These are phyloP conservation scores for Molanna angustata DNA, from an alignment of 2,888 invertebrate species.

Conservation along the genomic window DNA sequence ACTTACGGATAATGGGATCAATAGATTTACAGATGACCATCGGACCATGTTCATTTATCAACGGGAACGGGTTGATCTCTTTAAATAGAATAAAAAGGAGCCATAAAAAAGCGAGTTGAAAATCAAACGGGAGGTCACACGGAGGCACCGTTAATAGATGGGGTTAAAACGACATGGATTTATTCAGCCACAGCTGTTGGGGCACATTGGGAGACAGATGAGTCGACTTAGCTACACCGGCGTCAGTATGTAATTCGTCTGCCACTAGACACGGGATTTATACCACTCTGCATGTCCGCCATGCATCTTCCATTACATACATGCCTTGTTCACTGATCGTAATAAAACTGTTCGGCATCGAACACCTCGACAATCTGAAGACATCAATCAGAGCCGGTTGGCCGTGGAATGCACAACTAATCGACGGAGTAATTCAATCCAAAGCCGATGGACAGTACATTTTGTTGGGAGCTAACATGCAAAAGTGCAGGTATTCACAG, in stretches of 20 bases:
- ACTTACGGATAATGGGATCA: conserved; percentile 5
- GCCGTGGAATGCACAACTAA: too few relatives aligned
- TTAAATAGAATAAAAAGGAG: conserved; percentile 10
- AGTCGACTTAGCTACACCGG: conserved; percentile 17
- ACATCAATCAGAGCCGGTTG: neutral
- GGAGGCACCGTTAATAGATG: conserved; percentile 26
- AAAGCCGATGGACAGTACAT: too few relatives aligned
- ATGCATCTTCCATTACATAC: conserved; percentile 14
- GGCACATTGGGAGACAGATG: conserved; percentile 22
- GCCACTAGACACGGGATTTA: conserved; percentile 8
- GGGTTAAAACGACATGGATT: conserved; percentile 28
- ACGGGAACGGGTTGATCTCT: conserved; percentile 3
- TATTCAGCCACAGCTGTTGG: conserved; percentile 21
- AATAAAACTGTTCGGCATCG: too few relatives aligned
- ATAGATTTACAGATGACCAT: conserved; percentile 18
- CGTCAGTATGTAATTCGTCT: conserved; percentile 12
- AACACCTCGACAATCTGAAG: neutral
- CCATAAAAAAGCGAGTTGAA: too few relatives aligned
- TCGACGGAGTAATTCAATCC: too few relatives aligned
- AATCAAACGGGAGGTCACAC: conserved; percentile 21
- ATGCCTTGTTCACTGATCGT: neutral
- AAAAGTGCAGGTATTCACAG: too few relatives aligned
- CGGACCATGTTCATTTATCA: conserved; percentile 17
- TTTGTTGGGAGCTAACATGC: too few relatives aligned
- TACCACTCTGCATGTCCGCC: conserved; percentile 5